These are phyloP conservation scores for Dromaius novaehollandiae DNA, from an alignment of 2,113 vertebrate genomes.

Conservation along the genomic window DNA sequence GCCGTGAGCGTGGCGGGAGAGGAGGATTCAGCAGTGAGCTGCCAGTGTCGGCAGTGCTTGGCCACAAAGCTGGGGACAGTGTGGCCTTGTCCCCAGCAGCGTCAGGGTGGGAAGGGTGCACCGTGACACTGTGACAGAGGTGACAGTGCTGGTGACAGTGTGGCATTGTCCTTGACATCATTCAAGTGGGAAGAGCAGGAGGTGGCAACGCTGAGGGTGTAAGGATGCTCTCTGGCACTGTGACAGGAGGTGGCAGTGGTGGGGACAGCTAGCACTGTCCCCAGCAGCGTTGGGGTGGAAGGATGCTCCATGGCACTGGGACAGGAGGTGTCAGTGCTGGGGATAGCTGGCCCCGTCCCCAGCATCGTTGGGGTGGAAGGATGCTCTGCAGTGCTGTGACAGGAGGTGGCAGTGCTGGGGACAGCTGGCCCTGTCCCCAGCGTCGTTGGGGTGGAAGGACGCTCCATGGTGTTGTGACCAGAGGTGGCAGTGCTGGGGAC, in stretches of 20 bases:
- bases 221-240: not conserved
- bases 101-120: no score
- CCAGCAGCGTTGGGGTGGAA: no score
- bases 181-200: not conserved
- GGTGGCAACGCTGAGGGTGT: not conserved
- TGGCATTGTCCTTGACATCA: rapidly evolving
- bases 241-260: not conserved
- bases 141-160: rapidly evolving
- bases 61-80: not conserved
- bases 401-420: no score
- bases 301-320: no score
- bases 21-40: not conserved
- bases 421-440: no score
- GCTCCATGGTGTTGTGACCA: rapidly evolving
- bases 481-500: no score
- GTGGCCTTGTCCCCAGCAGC: no score
- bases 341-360: no score
- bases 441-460: no score
- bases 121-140: not conserved
- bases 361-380: no score
- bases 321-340: no score
- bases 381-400: rapidly evolving
- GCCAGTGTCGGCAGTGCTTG: rapidly evolving
- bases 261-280: no score
- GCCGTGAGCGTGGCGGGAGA: rapidly evolving